Base-by-base conservation (phyloP, 2,888 invertebrate species). In the Ecdyonurus torrentis region DNA sequence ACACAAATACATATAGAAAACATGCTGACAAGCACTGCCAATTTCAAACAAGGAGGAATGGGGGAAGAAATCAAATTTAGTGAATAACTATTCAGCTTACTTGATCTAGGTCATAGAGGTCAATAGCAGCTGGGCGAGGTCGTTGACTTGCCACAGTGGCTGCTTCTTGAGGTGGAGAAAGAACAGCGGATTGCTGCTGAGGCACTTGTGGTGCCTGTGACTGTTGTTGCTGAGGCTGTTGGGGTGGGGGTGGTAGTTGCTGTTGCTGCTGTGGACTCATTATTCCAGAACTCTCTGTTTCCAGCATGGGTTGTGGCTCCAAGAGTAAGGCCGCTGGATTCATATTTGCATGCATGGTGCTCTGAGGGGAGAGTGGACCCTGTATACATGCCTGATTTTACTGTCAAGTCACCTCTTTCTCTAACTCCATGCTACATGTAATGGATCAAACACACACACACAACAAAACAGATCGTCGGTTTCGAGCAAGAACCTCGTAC, bases 341-440 rank as follows among this genome's bases (percentile, higher is more conserved):
- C 19, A 55, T 55, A n/a, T 55, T 55, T 24, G 66, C 64, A 64
- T 75, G 73, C 37, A 73, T 67, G 2, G 76, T 75, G 62, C 74
- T 72, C 67, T 76, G 76, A 25, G 77, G 77, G 61, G 77, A 77
- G 50, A 76, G 67, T 2, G 75, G 73, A 22, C 74, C 74, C 74
- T 76, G 55, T 20, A 37, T 37, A 37, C 37, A 5, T n/a, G n/a
- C n/a, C n/a, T n/a, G n/a, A n/a, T n/a, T n/a, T n/a, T n/a, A n/a
- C n/a, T n/a, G n/a, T n/a, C n/a, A n/a, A n/a, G n/a, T n/a, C n/a
- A n/a, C n/a, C n/a, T n/a, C n/a, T n/a, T n/a, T n/a, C n/a, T n/a
- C n/a, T n/a, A n/a, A n/a, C n/a, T n/a, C n/a, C n/a, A n/a, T n/a
- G n/a, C n/a, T n/a, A n/a, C n/a, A n/a, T n/a, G n/a, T n/a, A n/a